Evolutionary conservation across 2,888 invertebrate genomes (phyloP), one percentile per base, ranked within the genome.

Genomic region (Theretra japonica): DNA sequence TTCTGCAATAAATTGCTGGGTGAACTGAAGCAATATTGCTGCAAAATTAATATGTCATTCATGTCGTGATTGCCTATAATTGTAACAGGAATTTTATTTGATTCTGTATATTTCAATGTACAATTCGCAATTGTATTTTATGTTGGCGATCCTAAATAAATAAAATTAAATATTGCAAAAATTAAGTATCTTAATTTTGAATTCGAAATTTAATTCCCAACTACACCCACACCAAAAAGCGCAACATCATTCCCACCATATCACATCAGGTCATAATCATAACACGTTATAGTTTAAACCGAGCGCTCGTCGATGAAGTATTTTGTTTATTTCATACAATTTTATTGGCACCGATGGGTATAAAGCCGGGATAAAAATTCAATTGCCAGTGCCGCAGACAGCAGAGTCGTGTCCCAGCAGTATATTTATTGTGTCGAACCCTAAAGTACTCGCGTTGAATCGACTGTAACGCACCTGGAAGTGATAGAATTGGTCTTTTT

Each of bases 311-410:
- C 65, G 53, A 65, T 65, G 74, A 75, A 79, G 83, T 86, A 87
- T 88, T 88, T 86, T 87, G 90, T 90, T 90, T 92, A 91, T 90
- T 91, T 92, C 88, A 90, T 85, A 85, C 79, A 79, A 89, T 86
- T 92, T 94, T 93, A 93, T 92, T 90, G 91, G 86, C 80, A 80
- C 81, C 85, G 82, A 87, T 88, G 88, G 84, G 77, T 83, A 90
- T 94, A 93, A 94, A 94, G 87, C 91, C 80, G 86, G 92, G 92
- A 94, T 93, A 88, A 89, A 92, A 93, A 92, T 94, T 92, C 93
- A 92, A 94, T 94, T 93, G 93, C 89, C 90, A 88, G 84, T 81
- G 83, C 86, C 83, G 88, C 87, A 91, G 94, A 92, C 93, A 93
- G 92, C 84, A 82, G 86, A 79, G 86, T 83, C 81, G 82, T 89